Evolutionary conservation across 2,797 vertebrate genomes (phyloP).

Genomic region (Calcarius lapponicus): DNA sequence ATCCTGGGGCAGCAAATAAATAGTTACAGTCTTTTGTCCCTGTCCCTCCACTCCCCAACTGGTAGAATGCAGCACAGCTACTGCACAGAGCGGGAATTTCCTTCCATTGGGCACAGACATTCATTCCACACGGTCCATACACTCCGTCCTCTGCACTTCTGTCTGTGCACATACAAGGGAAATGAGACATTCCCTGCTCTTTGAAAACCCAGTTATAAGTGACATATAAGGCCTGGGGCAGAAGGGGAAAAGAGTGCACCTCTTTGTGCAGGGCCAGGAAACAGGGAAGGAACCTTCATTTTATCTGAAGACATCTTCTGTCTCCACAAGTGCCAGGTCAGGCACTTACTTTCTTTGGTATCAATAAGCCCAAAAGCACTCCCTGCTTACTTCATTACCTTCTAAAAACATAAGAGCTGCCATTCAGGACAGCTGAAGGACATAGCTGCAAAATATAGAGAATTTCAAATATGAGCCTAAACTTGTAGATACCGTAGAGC

Average conservation of each 20-base stretch:
- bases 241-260: not conserved
- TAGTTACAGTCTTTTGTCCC: not conserved
- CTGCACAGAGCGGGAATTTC: not conserved
- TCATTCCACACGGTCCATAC: not conserved
- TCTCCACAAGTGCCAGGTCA: not conserved
- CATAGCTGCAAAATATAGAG: not conserved
- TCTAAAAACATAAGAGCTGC: not conserved
- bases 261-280: not conserved
- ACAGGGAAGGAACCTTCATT: not conserved
- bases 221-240: not conserved
- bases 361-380: not conserved
- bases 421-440: not conserved
- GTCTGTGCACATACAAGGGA: not conserved
- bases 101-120: not conserved
- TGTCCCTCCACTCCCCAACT: not conserved
- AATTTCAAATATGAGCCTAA: not conserved
- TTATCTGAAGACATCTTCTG: not conserved
- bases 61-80: not conserved
- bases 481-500: not conserved
- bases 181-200: not conserved
- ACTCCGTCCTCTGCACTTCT: rapidly evolving
- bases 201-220: not conserved
- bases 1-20: not conserved
- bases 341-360: not conserved
- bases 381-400: not conserved